These are phyloP conservation scores for Sandelia bainsii DNA, from an alignment of 2,797 vertebrate species.

Conservation along the genomic window DNA sequence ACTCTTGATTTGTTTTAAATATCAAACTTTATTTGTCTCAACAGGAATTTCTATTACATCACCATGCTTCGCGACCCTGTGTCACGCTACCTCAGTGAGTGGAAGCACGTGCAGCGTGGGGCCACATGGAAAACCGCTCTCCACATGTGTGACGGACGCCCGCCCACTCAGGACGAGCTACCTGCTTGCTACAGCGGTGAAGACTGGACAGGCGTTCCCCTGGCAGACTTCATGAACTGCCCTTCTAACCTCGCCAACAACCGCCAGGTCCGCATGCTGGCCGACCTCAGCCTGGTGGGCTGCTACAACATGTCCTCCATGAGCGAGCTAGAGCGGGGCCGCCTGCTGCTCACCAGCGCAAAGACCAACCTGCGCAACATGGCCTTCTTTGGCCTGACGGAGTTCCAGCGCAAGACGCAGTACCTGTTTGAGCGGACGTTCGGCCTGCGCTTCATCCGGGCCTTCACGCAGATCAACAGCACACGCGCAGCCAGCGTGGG, in stretches of 20 bases:
- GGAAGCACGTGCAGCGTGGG: constrained; percentile 97
- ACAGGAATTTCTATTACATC: constrained; percentile 98
- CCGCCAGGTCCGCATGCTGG: constrained; percentile 97
- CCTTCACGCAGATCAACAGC: constrained; percentile 95
- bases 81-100: constrained; percentile 95
- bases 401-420: constrained; percentile 97
- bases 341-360: constrained; percentile 91
- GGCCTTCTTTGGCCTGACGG: constrained; percentile 96
- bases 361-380: constrained; percentile 95
- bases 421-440: constrained; percentile 97
- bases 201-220: constrained; percentile 94
- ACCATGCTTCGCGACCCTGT: constrained; percentile 96
- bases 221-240: constrained; percentile 94
- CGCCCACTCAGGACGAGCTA: constrained; percentile 92
- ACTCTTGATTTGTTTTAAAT: too few relatives aligned
- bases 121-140: constrained; percentile 97
- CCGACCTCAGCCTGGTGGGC: constrained; percentile 90
- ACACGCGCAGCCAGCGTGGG: constrained; percentile 94
- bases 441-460: constrained; percentile 93
- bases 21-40: constrained; percentile 28
- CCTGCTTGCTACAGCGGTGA: constrained; percentile 93
- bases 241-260: constrained; percentile 95
- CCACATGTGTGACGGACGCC: constrained; percentile 94
- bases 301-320: constrained; percentile 91
- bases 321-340: constrained; percentile 90